phyloP scores from a whole-genome alignment of 2,888 invertebrate genomes.

The Himalopsyche japonica region DNA sequence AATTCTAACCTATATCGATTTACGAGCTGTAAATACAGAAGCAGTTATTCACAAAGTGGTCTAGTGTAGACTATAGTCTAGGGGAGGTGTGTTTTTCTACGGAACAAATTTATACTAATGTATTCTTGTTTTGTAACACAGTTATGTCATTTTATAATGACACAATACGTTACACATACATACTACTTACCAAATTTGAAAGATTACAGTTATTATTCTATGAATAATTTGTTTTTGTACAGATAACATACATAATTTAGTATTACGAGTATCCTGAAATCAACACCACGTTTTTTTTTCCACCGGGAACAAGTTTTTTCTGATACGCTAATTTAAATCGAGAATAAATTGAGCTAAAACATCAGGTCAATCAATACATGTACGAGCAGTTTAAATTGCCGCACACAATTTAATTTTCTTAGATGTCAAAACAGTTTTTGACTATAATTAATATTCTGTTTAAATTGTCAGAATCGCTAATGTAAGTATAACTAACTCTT shows the following conservation, averaged over 20 bases:
- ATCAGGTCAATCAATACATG: neutral
- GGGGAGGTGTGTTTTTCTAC: too few relatives aligned
- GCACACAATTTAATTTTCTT: neutral
- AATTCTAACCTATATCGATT: too few relatives aligned
- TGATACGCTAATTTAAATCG: neutral
- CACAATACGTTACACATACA: too few relatives aligned
- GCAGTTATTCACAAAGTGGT: too few relatives aligned
- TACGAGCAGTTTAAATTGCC: neutral
- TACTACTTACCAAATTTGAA: neutral
- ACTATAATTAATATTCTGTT: neutral
- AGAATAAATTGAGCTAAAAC: neutral
- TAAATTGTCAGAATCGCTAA: neutral
- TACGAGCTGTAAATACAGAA: too few relatives aligned
- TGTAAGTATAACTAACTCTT: neutral
- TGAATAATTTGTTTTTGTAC: neutral
- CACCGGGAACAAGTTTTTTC: neutral
- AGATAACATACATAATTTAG: neutral
- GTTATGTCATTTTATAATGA: too few relatives aligned
- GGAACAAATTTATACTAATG: too few relatives aligned
- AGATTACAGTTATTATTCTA: neutral
- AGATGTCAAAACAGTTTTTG: neutral
- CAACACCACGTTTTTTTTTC: neutral
- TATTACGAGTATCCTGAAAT: neutral
- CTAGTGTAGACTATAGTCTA: too few relatives aligned
- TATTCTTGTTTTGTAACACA: too few relatives aligned